These are phyloP conservation scores for Drosophila anomalata DNA, from an alignment of 2,888 invertebrate genomes.

Conservation along the genomic window DNA sequence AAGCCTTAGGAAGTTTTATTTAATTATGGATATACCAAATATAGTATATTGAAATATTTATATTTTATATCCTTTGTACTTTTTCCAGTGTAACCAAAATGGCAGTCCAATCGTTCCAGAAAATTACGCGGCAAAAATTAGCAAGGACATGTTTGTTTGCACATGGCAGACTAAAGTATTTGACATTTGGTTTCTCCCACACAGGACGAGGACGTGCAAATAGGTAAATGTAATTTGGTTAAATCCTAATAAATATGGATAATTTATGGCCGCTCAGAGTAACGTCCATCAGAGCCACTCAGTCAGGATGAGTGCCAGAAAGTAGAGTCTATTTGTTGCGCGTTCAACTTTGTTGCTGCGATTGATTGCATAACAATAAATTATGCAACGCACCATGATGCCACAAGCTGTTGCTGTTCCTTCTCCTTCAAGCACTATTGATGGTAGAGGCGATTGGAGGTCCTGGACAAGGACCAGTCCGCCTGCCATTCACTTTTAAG, in stretches of 20 bases:
- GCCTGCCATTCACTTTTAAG: conserved; percentile 35
- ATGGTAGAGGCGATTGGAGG: conserved; percentile 19
- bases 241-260: conserved; percentile 33
- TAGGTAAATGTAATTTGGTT: conserved; percentile 41
- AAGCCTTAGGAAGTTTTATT: too few relatives aligned
- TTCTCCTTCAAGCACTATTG: conserved; percentile 2
- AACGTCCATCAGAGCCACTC: conserved; percentile 27
- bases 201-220: conserved; percentile 6
- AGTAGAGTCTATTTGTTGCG: conserved; percentile 38
- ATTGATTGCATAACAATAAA: conserved; percentile 56
- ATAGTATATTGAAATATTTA: too few relatives aligned
- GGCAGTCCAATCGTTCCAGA: background rate
- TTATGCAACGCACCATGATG: conserved; percentile 52
- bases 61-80: background rate
- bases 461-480: conserved; percentile 31
- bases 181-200: conserved; percentile 8
- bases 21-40: too few relatives aligned
- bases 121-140: conserved; percentile 67
- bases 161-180: conserved; percentile 9
- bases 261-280: conserved; percentile 31
- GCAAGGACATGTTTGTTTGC: conserved; percentile 24
- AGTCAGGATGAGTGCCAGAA: conserved; percentile 24
- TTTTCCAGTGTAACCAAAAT: too few relatives aligned
- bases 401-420: conserved; percentile 22
- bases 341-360: conserved; percentile 21